These are phyloP conservation scores for Helicoverpa armigera DNA, from an alignment of 1,140 invertebrate species.

Conservation along the genomic window DNA sequence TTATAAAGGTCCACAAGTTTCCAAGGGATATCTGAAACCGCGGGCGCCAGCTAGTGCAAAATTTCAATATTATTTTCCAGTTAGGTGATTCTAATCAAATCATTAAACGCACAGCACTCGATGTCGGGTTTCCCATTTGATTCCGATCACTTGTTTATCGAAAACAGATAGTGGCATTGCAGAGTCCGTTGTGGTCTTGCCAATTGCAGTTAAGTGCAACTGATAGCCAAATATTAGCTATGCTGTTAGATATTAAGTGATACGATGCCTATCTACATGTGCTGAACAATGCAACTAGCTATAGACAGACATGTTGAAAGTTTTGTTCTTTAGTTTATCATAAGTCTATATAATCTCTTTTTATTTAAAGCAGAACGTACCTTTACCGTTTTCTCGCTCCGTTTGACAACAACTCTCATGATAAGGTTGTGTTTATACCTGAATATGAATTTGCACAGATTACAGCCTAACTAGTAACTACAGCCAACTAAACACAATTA, in stretches of 20 bases:
- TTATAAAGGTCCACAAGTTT: no score
- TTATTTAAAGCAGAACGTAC: no score
- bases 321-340: neutral
- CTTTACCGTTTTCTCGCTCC: no score
- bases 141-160: slow-evolving; percentile 34
- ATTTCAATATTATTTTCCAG: no score
- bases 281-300: neutral
- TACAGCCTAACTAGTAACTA: neutral
- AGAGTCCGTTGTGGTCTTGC: slow-evolving; percentile 35
- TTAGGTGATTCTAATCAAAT: slow-evolving; percentile 4
- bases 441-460: no score
- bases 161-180: slow-evolving; percentile 14
- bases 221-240: slow-evolving; percentile 34
- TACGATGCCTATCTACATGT: slow-evolving; percentile 11
- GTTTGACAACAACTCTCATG: no score
- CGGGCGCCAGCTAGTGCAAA: no score
- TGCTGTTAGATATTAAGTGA: slow-evolving; percentile 31
- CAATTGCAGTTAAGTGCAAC: slow-evolving; percentile 40
- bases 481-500: neutral
- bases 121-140: slow-evolving; percentile 7
- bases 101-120: neutral
- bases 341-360: no score
- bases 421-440: no score
- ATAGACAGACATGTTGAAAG: neutral
- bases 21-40: no score